Conservation (phyloP, 37 sponge, comb jelly and placozoan genomes). For the Sycon ciliatum region DNA sequence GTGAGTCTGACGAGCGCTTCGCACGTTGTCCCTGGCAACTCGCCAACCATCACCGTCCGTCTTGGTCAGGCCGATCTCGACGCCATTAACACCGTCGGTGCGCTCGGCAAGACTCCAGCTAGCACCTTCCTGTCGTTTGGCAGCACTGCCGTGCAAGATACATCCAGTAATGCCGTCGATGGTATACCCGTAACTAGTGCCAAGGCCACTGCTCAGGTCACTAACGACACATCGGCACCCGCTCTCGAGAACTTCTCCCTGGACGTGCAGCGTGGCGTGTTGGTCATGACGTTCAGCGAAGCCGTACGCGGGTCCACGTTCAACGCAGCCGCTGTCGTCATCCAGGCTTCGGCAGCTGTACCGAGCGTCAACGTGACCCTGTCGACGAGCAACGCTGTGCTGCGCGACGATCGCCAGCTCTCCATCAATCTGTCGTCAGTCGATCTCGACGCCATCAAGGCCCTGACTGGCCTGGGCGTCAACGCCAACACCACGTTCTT, state of each 20-base stretch:
- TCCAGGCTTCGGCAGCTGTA: conserved; percentile 36
- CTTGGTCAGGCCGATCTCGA: conserved; percentile 12
- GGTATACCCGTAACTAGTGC: conserved; percentile 44
- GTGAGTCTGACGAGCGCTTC: neutral
- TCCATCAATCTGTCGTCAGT: conserved; percentile 26
- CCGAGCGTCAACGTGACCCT: conserved; percentile 15
- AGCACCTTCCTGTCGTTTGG: conserved; percentile 11
- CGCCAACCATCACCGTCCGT: neutral
- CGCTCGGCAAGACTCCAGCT: neutral
- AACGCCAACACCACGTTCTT: conserved; percentile 47
- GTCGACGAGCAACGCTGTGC: conserved; percentile 34
- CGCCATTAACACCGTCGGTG: neutral
- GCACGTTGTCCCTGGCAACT: neutral
- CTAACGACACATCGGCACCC: conserved; percentile 40
- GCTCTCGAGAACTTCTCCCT: conserved; percentile 36
- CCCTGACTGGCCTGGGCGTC: conserved; percentile 46
- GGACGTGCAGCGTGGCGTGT: conserved; percentile 45
- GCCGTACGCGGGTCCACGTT: conserved; percentile 48
- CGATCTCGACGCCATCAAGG: conserved; percentile 66
- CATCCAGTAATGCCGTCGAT: conserved; percentile 43
- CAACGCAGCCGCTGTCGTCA: conserved; percentile 24
- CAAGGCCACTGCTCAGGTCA: conserved; percentile 15
- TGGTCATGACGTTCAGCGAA: conserved; percentile 60
- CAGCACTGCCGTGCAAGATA: conserved; percentile 51
- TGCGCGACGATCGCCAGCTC: conserved; percentile 14